Evolutionary conservation across 2,797 vertebrate species (phyloP).

Genomic region (Acrocephalus scirpaceus): DNA sequence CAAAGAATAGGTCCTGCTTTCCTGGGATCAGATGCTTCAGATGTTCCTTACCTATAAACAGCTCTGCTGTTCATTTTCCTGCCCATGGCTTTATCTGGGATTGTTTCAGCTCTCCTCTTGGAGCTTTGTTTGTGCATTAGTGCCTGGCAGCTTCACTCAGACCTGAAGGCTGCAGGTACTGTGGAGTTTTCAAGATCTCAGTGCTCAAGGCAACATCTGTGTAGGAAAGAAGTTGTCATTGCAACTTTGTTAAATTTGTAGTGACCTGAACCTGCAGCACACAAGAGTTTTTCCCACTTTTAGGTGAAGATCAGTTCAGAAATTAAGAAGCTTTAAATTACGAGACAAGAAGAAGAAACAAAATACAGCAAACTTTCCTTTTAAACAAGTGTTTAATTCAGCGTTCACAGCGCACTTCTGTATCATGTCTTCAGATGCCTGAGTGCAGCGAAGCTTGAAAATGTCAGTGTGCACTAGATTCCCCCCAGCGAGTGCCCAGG

Average conservation of each 20-base stretch:
- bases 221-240: not conserved
- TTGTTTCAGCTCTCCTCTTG: not conserved
- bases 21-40: not conserved
- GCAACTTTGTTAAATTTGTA: not conserved
- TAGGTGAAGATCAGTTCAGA: not conserved
- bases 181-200: not conserved
- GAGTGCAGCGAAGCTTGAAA: not conserved
- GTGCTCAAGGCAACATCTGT: not conserved
- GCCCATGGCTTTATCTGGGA: not conserved
- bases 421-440: not conserved
- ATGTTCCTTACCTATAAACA: not conserved
- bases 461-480: not conserved
- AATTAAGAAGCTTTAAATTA: not conserved
- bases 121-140: not conserved
- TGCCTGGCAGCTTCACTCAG: not conserved
- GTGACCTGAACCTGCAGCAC: not conserved
- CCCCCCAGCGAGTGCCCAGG: fast-evolving
- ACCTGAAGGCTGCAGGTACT: not conserved
- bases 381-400: not conserved
- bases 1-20: not conserved
- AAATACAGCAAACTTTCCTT: not conserved
- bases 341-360: not conserved
- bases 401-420: fast-evolving
- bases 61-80: not conserved
- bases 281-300: fast-evolving